phyloP scores from a whole-genome alignment of 2,797 vertebrate species.

The Siniperca obscura region DNA sequence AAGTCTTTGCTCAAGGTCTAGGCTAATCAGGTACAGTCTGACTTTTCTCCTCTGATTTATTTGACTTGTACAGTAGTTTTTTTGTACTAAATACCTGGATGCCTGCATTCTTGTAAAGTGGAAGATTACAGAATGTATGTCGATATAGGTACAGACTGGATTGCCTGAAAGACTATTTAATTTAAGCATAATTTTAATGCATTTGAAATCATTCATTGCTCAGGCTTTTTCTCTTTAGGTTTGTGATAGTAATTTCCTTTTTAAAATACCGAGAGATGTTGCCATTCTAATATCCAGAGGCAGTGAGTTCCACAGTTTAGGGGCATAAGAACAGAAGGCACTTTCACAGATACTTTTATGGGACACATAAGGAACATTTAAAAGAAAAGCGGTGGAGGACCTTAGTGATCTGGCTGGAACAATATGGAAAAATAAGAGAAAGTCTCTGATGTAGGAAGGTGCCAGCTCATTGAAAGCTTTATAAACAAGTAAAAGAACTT shows the following conservation, averaged over 20 bases:
- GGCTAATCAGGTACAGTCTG: not conserved
- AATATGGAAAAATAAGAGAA: too few species aligned
- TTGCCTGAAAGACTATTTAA: not conserved
- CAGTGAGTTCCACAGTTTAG: too few species aligned
- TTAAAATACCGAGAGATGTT: too few species aligned
- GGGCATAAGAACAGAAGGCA: too few species aligned
- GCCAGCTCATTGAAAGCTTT: too few species aligned
- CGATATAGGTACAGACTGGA: not conserved
- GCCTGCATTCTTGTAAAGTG: not conserved
- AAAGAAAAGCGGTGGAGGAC: too few species aligned
- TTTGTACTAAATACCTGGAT: not conserved
- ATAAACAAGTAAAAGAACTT: too few species aligned
- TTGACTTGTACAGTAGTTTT: not conserved
- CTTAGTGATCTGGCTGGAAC: too few species aligned
- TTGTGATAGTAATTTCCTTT: not conserved
- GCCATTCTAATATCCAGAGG: too few species aligned
- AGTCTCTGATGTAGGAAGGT: too few species aligned
- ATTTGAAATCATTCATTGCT: not conserved
- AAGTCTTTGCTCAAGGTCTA: constrained; percentile 43
- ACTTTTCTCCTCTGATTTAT: constrained; percentile 2
- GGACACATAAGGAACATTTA: too few species aligned
- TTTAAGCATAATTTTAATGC: not conserved
- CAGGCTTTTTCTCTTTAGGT: not conserved
- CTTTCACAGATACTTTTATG: too few species aligned
- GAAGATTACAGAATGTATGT: not conserved